Evolutionary conservation across 1,140 invertebrate species (phyloP).

Genomic region (Apis mellifera): DNA sequence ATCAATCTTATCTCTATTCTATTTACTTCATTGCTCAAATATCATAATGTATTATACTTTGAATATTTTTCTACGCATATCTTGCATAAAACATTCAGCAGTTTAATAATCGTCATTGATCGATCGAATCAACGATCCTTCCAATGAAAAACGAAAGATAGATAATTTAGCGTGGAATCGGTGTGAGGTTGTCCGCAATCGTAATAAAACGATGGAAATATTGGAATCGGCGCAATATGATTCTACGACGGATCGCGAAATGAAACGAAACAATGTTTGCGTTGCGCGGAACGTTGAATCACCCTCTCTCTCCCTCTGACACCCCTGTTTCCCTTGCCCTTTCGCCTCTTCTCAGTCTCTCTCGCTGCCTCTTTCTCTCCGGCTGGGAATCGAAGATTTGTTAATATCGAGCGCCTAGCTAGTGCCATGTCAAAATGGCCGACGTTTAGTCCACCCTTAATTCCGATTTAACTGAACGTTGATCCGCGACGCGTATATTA

Average conservation of each 20-base stretch:
- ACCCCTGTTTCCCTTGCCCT: not conserved
- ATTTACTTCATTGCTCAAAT: too few species aligned
- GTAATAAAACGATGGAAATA: conserved; percentile 63
- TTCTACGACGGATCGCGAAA: conserved; percentile 59
- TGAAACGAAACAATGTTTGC: conserved; percentile 71
- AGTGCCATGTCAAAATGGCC: conserved; percentile 70
- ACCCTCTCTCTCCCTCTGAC: conserved; percentile 21
- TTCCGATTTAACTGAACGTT: conserved; percentile 63
- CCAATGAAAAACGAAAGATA: not conserved
- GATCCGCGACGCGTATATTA: not conserved
- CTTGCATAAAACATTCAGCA: too few species aligned
- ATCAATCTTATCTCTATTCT: too few species aligned
- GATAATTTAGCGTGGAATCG: not conserved
- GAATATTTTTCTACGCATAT: too few species aligned
- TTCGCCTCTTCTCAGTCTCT: conserved; percentile 25
- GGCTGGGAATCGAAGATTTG: conserved; percentile 68
- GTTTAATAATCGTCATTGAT: too few species aligned
- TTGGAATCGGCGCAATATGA: conserved; percentile 73
- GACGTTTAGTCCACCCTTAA: conserved; percentile 70
- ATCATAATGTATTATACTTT: too few species aligned
- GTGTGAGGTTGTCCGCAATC: not conserved
- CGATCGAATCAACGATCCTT: not conserved
- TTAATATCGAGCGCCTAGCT: conserved; percentile 74
- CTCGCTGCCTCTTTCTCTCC: conserved; percentile 7
- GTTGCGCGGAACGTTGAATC: conserved; percentile 68